Evolutionary conservation across 2,797 vertebrate species (phyloP), one percentile per base, ranked within the genome.

Genomic region (Enoplosus armatus): DNA sequence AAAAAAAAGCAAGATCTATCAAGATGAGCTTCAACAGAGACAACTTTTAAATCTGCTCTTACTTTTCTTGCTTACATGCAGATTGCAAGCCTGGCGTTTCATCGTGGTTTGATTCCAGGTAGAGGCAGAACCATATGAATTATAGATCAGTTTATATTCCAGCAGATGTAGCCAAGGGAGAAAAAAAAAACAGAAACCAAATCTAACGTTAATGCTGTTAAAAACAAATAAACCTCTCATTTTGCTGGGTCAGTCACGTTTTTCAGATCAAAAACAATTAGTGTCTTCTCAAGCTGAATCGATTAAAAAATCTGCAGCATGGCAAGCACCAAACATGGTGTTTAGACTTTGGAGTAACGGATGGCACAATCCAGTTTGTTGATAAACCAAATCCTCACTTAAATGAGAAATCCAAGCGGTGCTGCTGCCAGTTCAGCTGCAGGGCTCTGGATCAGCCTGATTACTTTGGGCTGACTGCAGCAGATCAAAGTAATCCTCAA

Each of bases 401-500:
- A 88, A 88, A 87, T 79, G 81, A 84, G 80, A 91, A 91, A 92
- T 91, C 86, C 89, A 64, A 8, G 50, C 69, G 58, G 29, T 62
- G 76, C 62, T 70, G 70, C 85, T 88, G 90, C 85, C 90, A 90
- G 90, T 89, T 90, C 62, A 83, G 89, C 90, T 81, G 83, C 35
- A 83, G 75, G 86, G 82, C 82, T 88, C 72, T 82, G 89, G 93
- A 93, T 93, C 87, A 93, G 85, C 85, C 79, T 88, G 93, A 94
- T 93, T 92, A 93, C 88, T 91, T 81, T 86, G 83, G 88, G 87
- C 82, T 68, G 90, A 81, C 84, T 78, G 87, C 77, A 85, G 85
- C 78, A 88, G 90, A 92, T 93, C 89, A 81, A 89, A 91, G 82
- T 92, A 94, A 94, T 94, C 91, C 89, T 67, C 43, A 75, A 82